Base-by-base conservation (phyloP, 2,113 vertebrate species). In the Gopherus flavomarginatus region DNA sequence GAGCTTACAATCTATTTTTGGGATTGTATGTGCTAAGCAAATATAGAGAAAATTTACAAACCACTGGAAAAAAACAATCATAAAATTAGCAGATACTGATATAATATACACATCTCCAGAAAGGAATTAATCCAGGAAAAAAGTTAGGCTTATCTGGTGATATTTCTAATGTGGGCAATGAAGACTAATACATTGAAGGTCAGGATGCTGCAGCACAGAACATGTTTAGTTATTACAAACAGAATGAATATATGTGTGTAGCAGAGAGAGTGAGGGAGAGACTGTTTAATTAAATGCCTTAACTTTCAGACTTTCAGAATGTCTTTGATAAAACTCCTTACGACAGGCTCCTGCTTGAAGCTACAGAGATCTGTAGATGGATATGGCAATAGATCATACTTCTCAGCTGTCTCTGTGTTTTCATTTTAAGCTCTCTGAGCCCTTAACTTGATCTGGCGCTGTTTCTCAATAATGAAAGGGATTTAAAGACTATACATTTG, bases 211-310 rank as follows among this genome's bases (percentile, higher is more conserved):
- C 26, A 75, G 35, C 78, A 86, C 59, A 93, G 57, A 2, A 50
- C 69, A 78, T 26, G 5, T 80, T 93, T 87, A 92, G 38, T 90
- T 88, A 83, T 56, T 90, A 81, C 84, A 79, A 77, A 16, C 19
- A 11, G 42, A 29, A 56, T 83, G 10, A 38, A 85, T 85, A 75
- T 92, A 91, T 79, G 3, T 31, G 8, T 35, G 10, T 81, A 27
- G 3, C 22, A 90, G 38, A 77, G n/a, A 42, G 62, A 90, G 89
- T 72, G 31, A 56, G 7, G 92, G 42, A 90, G 2, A 77, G 31
- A 87, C 14, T 91, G n/a, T 90, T 95, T 94, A 92, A 96, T 95
- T 89, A 94, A 95, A 90, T 85, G 3, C 3, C 35, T 83, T 29
- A 88, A 78, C 92, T 96, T 84, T 90, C 90, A 97, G 81, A 94